phyloP scores from a whole-genome alignment of 2,888 invertebrate species.

The Silvanus unidentatus region DNA sequence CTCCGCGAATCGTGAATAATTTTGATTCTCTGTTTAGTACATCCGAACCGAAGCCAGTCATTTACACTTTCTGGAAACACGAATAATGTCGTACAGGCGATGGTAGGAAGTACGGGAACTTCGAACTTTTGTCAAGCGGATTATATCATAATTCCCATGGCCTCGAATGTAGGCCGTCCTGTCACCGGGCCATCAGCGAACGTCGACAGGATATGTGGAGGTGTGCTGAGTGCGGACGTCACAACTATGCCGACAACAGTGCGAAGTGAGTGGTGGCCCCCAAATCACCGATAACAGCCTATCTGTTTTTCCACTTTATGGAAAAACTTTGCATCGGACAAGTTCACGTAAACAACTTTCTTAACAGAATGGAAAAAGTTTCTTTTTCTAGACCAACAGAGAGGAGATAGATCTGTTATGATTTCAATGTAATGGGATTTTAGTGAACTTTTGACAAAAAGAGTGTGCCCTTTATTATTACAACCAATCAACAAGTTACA shows the following conservation, averaged over 20 bases:
- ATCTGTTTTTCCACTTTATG: too few species aligned
- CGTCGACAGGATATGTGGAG: constrained; percentile 78
- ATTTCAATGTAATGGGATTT: too few species aligned
- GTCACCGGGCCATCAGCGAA: constrained; percentile 57
- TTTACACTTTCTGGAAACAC: constrained; percentile 76
- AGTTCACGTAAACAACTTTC: too few species aligned
- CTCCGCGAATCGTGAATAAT: too few species aligned
- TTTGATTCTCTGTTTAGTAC: too few species aligned
- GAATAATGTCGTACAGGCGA: constrained; percentile 61
- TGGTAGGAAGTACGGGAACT: constrained; percentile 62
- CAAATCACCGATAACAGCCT: neutral
- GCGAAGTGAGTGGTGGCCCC: constrained; percentile 61
- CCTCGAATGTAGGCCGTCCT: constrained; percentile 59
- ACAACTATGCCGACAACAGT: constrained; percentile 63
- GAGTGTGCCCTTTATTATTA: too few species aligned
- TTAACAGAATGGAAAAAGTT: too few species aligned
- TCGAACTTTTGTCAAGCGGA: constrained; percentile 69
- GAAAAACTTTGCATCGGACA: too few species aligned
- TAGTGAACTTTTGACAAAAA: too few species aligned
- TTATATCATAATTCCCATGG: constrained; percentile 76
- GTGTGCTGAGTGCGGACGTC: constrained; percentile 69
- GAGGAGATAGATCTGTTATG: too few species aligned
- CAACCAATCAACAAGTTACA: too few species aligned
- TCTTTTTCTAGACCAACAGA: too few species aligned
- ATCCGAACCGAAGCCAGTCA: constrained; percentile 58